Conservation (phyloP, 2,888 invertebrate genomes). For the Brachypterus glaber region DNA sequence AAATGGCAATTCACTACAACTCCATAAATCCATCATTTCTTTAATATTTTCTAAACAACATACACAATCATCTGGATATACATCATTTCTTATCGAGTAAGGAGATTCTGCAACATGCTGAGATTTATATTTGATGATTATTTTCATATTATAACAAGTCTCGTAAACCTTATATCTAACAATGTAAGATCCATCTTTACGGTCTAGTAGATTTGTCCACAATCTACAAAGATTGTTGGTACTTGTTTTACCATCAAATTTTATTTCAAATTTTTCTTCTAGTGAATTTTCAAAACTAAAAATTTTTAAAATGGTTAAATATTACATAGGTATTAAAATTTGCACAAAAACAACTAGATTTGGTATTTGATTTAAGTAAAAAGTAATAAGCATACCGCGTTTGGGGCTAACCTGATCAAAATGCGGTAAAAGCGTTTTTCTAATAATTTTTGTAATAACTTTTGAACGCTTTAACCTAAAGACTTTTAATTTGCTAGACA, state of each 20-base stretch:
- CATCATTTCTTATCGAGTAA: constrained; percentile 52
- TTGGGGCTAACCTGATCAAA: no score
- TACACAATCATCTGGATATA: constrained; percentile 74
- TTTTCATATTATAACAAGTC: constrained; percentile 60
- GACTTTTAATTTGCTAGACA: no score
- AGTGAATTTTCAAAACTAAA: constrained; percentile 49
- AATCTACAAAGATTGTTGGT: constrained; percentile 54
- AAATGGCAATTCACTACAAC: constrained; percentile 52
- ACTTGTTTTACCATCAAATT: constrained; percentile 49
- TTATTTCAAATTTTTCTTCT: constrained; percentile 41
- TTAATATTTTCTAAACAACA: constrained; percentile 61
- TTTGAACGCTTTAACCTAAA: no score
- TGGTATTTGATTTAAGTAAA: no score
- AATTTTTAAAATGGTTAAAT: background rate
- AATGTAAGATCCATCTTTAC: constrained; percentile 75
- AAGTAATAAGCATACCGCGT: no score
- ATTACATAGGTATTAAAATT: background rate
- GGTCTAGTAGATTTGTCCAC: constrained; percentile 67
- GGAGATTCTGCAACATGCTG: constrained; percentile 56
- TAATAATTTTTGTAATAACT: no score
- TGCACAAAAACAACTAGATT: background rate
- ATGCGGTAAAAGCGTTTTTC: constrained; percentile 3
- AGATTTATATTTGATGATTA: constrained; percentile 56
- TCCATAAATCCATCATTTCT: constrained; percentile 57
- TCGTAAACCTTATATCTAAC: constrained; percentile 73